Percentiles rank a stretch among this genome's conserved stretches.
Conservation (phyloP, 2,888 invertebrate species). For the Ichneumoninae sp. region DNA sequence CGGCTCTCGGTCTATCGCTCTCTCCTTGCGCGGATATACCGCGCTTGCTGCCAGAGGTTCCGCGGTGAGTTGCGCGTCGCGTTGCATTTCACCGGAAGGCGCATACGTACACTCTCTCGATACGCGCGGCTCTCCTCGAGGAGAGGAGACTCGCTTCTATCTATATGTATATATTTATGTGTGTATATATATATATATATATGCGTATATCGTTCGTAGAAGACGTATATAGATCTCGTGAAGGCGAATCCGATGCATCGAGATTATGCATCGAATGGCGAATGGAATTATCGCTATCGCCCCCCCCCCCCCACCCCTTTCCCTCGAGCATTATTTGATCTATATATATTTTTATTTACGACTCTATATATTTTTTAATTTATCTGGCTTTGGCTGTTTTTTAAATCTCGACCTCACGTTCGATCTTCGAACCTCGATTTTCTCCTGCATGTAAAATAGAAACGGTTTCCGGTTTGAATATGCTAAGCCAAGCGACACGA, state of each 20-base stretch:
- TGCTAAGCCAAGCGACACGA: background rate
- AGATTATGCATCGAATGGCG: constrained; percentile 26
- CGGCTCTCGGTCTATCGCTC: background rate
- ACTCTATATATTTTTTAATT: background rate
- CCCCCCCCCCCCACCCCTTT: too few relatives aligned
- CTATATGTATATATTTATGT: constrained; percentile 29
- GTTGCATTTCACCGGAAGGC: constrained; percentile 55
- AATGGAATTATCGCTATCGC: constrained; percentile 1
- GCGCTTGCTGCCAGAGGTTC: constrained; percentile 8
- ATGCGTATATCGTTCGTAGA: constrained; percentile 3
- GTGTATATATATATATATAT: constrained; percentile 2
- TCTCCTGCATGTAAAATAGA: background rate
- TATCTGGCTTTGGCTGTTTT: background rate
- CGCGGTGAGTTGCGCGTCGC: constrained; percentile 63
- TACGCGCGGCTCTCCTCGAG: background rate
- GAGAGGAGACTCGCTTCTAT: background rate
- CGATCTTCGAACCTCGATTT: background rate
- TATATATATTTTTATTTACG: background rate
- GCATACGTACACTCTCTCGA: constrained; percentile 2
- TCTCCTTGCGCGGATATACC: constrained; percentile 5
- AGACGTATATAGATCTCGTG: constrained; percentile 9
- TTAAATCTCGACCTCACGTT: background rate
- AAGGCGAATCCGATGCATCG: constrained; percentile 49
- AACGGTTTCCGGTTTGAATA: constrained; percentile 8
- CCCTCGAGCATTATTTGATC: background rate